These are phyloP conservation scores for Brenthis ino DNA, from an alignment of 2,888 invertebrate species.

Conservation along the genomic window DNA sequence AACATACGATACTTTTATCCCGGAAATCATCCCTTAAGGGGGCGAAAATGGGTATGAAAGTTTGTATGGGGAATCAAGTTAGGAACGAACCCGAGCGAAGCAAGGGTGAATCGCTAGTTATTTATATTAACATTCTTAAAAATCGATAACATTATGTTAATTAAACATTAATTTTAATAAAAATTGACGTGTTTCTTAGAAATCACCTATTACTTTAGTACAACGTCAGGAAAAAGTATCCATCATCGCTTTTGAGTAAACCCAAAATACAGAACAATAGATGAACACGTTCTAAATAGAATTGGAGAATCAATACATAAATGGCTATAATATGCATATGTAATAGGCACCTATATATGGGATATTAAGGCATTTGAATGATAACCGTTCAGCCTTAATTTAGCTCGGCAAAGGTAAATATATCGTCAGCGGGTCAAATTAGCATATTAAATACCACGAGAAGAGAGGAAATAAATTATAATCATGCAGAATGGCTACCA, in stretches of 20 bases:
- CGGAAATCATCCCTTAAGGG: no score
- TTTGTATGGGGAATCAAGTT: no score
- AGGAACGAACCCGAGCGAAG: no score
- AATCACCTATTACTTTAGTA: neutral
- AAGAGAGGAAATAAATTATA: neutral
- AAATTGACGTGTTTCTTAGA: neutral
- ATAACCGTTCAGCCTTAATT: slow-evolving; percentile 2
- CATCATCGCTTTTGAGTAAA: neutral
- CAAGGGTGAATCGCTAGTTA: no score
- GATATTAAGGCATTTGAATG: slow-evolving; percentile 6
- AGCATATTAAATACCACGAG: neutral
- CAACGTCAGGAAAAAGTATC: neutral
- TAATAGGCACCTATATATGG: neutral
- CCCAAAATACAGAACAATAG: slow-evolving; percentile 25
- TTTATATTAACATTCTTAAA: no score
- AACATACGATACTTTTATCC: no score
- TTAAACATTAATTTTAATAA: no score
- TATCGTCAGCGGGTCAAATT: slow-evolving; percentile 6
- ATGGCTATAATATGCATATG: slow-evolving; percentile 2
- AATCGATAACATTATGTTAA: no score
- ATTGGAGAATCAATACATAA: slow-evolving; percentile 23
- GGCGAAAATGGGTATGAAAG: no score
- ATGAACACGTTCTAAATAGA: slow-evolving; percentile 16
- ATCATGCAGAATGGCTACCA: neutral
- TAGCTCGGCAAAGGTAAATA: slow-evolving; percentile 10